Base-by-base conservation (phyloP, 2,888 invertebrate genomes). In the Zelleria hepariella region DNA sequence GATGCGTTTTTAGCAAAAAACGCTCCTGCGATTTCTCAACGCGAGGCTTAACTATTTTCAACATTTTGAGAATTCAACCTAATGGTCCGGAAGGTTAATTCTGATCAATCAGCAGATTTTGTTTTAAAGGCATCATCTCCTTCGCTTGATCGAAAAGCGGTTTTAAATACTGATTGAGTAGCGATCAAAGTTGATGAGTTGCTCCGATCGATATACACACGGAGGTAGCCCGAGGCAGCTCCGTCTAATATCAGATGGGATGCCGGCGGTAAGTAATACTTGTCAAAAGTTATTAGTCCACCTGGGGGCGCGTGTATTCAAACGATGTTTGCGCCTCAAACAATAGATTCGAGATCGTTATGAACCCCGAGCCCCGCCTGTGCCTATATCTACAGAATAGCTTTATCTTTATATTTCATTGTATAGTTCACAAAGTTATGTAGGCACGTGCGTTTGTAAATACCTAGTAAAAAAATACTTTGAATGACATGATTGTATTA, bases 261-360 rank as follows among this genome's bases (percentile, higher is more conserved):
- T 15, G 32, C 32, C 32, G 32, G 47, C 18, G 42, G 24, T 47
- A 57, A 42, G 57, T 57, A 51, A 51, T 25, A 54, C 32, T 62
- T 32, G 67, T 64, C 65, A 65, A 61, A 71, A 74, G 78, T 78
- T 82, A 83, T 82, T 82, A 82, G 79, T 80, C 71, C 78, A 85
- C 84, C 84, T 85, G 83, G 71, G 80, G 80, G 62, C 57, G 51
- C 15, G 10, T 59, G 42, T 64, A 64, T 63, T 63, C 68, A 69
- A 64, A 66, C 64, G 65, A 64, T 81, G 81, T 82, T 81, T 81
- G 77, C 75, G 65, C 71, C 66, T 72, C 80, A 80, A 82, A 83
- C 82, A 82, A 82, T 79, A 71, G 69, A 72, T 77, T 68, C 32
- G 69, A 75, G 75, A 80, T 78, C 80, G 75, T 77, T 74, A 75